These are phyloP conservation scores for Prunella fulvescens DNA, from an alignment of 2,113 vertebrate species.

Conservation along the genomic window DNA sequence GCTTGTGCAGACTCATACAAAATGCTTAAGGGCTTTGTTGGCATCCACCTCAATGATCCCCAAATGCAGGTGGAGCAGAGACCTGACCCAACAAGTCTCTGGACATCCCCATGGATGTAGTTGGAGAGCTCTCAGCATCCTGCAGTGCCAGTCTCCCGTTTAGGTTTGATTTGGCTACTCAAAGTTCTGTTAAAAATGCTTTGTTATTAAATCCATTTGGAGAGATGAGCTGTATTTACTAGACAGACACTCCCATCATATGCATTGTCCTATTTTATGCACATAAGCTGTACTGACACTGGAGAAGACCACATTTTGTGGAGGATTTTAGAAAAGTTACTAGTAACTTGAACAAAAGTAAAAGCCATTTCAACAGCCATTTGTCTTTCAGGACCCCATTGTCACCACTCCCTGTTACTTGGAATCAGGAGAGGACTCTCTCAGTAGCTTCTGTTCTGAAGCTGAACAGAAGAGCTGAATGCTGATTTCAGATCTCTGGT, in stretches of 20 bases:
- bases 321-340: not conserved
- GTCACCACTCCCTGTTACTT: not conserved
- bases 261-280: not conserved
- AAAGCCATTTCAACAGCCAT: not conserved
- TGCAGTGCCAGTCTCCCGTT: not conserved
- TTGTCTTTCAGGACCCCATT: not conserved
- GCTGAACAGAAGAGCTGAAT: not conserved
- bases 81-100: not conserved
- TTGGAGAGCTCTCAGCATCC: not conserved
- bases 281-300: not conserved
- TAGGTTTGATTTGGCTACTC: not conserved
- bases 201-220: not conserved
- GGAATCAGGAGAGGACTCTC: not conserved
- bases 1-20: not conserved
- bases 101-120: fast-evolving
- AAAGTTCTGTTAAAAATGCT: not conserved
- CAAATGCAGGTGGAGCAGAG: not conserved
- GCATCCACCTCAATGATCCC: not conserved
- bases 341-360: not conserved
- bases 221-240: not conserved
- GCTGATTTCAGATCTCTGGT: not conserved
- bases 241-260: not conserved
- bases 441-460: not conserved
- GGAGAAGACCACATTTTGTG: not conserved
- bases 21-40: not conserved